These are phyloP conservation scores for Cochlearius cochlearius DNA, from an alignment of 2,113 vertebrate species.

Conservation along the genomic window DNA sequence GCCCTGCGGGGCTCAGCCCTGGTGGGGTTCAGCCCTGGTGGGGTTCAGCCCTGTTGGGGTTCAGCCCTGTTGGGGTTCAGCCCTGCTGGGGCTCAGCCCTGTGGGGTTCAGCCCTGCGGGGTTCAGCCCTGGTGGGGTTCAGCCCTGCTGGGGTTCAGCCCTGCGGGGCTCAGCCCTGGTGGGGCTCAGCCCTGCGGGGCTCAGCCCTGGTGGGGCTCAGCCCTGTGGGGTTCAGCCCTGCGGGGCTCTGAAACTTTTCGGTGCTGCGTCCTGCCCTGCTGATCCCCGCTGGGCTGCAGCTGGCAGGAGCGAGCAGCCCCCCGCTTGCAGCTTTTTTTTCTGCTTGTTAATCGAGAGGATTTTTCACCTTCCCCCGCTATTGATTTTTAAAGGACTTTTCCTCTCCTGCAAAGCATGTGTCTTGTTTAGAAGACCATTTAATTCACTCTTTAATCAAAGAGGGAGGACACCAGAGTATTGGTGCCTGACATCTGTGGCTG, in stretches of 20 bases:
- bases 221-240: not conserved
- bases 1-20: no score
- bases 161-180: no score
- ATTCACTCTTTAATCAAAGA: conserved; percentile 7
- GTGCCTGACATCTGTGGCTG: not conserved
- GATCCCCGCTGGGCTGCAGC: not conserved
- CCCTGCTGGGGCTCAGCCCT: no score
- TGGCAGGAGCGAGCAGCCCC: not conserved
- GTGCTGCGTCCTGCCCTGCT: no score
- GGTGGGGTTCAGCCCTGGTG: no score
- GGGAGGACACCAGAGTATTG: not conserved
- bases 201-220: no score
- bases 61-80: no score
- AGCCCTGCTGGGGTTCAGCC: no score
- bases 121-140: no score
- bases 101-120: no score
- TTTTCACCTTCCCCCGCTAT: not conserved
- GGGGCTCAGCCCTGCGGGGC: no score
- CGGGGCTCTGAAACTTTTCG: not conserved
- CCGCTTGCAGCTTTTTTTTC: not conserved
- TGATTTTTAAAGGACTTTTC: conserved; percentile 13
- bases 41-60: no score
- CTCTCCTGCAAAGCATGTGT: not conserved
- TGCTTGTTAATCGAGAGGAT: not conserved
- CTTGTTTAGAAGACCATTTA: conserved; percentile 11